phyloP scores from a whole-genome alignment of 1,140 invertebrate genomes.

The Ceratina australensis region DNA sequence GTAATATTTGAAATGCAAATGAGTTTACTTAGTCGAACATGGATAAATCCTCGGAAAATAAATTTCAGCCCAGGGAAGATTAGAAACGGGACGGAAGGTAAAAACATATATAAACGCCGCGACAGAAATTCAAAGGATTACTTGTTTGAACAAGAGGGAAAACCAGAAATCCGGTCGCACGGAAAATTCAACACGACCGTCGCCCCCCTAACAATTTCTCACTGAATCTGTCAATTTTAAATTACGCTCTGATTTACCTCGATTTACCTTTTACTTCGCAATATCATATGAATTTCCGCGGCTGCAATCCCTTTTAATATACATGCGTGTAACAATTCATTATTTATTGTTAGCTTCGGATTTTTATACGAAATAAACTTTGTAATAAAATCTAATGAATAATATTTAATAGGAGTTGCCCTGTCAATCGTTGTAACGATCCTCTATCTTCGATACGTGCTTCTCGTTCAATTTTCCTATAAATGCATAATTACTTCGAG shows the following conservation, averaged over 20 bases:
- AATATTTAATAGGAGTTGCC: too few species aligned
- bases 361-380: too few species aligned
- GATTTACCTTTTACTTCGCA: too few species aligned
- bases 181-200: background rate
- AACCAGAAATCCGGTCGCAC: background rate
- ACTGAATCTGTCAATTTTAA: background rate
- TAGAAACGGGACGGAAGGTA: conserved; percentile 9
- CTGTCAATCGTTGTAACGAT: too few species aligned
- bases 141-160: background rate
- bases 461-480: too few species aligned
- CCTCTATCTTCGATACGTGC: too few species aligned
- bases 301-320: too few species aligned
- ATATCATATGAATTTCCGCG: too few species aligned
- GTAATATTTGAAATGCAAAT: conserved; percentile 39
- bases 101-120: background rate
- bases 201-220: background rate
- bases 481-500: too few species aligned
- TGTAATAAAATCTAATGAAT: too few species aligned
- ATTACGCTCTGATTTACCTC: background rate
- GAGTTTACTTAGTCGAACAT: conserved; percentile 24
- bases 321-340: too few species aligned
- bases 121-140: conserved; percentile 1
- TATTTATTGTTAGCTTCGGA: too few species aligned
- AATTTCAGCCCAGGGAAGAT: conserved; percentile 16
- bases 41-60: conserved; percentile 29